phyloP scores from a whole-genome alignment of 2,888 invertebrate genomes.

The Blastobasis lacticolella region DNA sequence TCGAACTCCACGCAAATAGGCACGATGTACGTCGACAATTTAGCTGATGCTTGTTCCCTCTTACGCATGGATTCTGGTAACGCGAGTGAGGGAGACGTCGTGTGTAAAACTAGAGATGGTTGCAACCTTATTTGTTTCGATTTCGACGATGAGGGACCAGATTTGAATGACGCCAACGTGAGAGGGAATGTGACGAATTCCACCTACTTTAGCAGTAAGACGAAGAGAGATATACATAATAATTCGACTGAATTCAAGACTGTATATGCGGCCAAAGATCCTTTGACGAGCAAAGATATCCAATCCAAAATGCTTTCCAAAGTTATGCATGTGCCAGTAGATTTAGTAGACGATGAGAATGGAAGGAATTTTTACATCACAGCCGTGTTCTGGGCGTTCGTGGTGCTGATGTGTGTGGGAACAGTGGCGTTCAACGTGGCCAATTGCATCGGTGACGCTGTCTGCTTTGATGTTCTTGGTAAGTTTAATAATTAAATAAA shows the following conservation, averaged over 20 bases:
- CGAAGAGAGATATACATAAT: slow-evolving; percentile 17
- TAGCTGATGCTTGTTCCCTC: slow-evolving; percentile 39
- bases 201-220: slow-evolving; percentile 14
- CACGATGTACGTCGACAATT: slow-evolving; percentile 40
- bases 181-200: no score
- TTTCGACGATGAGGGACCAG: slow-evolving; percentile 18
- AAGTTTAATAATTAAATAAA: slow-evolving; percentile 24
- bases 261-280: slow-evolving; percentile 17
- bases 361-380: slow-evolving; percentile 70
- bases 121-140: slow-evolving; percentile 55
- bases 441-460: slow-evolving; percentile 91
- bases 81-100: slow-evolving; percentile 32
- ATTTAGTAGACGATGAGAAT: slow-evolving; percentile 1
- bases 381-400: slow-evolving; percentile 81
- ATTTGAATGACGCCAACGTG: slow-evolving; percentile 5
- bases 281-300: slow-evolving; percentile 7
- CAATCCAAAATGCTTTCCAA: slow-evolving; percentile 12
- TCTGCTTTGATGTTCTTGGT: slow-evolving; percentile 92
- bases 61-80: slow-evolving; percentile 45
- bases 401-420: slow-evolving; percentile 81
- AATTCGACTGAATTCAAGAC: slow-evolving; percentile 2
- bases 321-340: slow-evolving; percentile 4
- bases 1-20: slow-evolving; percentile 43
- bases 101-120: slow-evolving; percentile 36
- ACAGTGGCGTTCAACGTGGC: slow-evolving; percentile 88